Base-by-base conservation (phyloP, 1,140 invertebrate species). In the Macrocentrus cingulum region DNA sequence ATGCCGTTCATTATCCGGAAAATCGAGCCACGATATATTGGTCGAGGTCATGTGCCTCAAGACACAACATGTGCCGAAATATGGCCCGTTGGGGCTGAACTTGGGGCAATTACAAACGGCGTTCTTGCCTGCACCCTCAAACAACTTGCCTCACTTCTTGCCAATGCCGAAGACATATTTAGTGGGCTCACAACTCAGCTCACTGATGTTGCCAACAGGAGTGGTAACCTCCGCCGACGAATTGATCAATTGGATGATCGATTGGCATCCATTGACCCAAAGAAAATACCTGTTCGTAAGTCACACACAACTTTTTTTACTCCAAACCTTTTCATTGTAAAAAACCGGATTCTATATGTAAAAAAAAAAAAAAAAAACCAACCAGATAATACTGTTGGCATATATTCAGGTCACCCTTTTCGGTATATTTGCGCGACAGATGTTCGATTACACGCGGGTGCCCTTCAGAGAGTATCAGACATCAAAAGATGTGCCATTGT, bases 201-300 rank as follows among this genome's bases (percentile, higher is more conserved):
- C 60, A 78, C 77, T 54, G 69, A 70, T 46, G 70, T 85, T 22
- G 78, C 77, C 52, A 77, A 79, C 23, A 70, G 82, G 50, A 80
- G 82, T 52, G 77, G 79, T n/a, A 69, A 66, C 23, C 72, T 85
- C 11, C 70, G 72, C 4, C 66, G 67, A 19, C 74, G 80, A 57
- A 65, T 85, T 41, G 66, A 76, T 58, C 65, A 68, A 41, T 64
- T 84, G 39, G 76, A 81, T 25, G 68, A 73, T 37, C 65, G 66
- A 29, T 72, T 83, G 25, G 46, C 60, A 11, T 66, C 61, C 34
- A 66, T 83, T 45, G 82, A 85, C 66, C 82, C 83, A 7, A 84
- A 82, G 66, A 80, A 81, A 60, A 80, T 84, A 41, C 71, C 79
- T 71, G 83, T 85, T 67, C 83, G 84, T 85, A 71, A 84, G 84